phyloP scores from a whole-genome alignment of 2,113 vertebrate species.

The Muntiacus muntjak region DNA sequence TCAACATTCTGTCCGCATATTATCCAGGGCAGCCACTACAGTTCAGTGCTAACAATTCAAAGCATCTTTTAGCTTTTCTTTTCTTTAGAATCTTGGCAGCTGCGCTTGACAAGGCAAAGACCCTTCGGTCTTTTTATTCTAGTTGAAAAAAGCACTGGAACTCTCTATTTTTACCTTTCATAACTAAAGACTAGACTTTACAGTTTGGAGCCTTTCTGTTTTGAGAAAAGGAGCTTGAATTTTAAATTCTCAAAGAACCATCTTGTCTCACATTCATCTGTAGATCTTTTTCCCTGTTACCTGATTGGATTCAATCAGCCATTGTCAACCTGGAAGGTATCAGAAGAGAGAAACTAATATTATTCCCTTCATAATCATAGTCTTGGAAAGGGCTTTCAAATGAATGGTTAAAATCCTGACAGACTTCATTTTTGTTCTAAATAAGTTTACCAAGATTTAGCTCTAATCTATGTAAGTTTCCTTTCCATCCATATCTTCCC shows the following conservation, averaged over 20 bases:
- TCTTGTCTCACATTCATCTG: background rate
- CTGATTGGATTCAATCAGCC: background rate
- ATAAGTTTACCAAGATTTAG: constrained; percentile 16
- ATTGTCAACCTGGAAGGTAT: background rate
- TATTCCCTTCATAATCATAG: background rate
- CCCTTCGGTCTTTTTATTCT: constrained; percentile 13
- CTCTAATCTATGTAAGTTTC: background rate
- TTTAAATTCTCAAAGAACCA: background rate
- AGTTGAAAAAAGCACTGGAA: constrained; percentile 35
- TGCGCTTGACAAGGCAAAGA: constrained; percentile 47
- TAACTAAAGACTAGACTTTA: background rate
- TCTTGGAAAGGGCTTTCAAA: background rate
- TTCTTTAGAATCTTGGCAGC: background rate
- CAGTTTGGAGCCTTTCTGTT: background rate
- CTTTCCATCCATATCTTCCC: background rate
- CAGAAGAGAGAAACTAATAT: background rate
- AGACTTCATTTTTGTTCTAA: background rate
- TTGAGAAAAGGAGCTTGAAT: background rate
- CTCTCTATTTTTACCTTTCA: background rate
- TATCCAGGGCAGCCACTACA: background rate
- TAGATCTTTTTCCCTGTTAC: background rate
- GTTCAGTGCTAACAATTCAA: background rate
- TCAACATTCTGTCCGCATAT: constrained; percentile 11
- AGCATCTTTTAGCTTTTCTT: constrained; percentile 15
- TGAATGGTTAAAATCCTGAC: background rate